Percentiles rank a stretch among this genome's conserved stretches.
Evolutionary conservation across 2,888 invertebrate genomes (phyloP).

Genomic region (Nomada flava): DNA sequence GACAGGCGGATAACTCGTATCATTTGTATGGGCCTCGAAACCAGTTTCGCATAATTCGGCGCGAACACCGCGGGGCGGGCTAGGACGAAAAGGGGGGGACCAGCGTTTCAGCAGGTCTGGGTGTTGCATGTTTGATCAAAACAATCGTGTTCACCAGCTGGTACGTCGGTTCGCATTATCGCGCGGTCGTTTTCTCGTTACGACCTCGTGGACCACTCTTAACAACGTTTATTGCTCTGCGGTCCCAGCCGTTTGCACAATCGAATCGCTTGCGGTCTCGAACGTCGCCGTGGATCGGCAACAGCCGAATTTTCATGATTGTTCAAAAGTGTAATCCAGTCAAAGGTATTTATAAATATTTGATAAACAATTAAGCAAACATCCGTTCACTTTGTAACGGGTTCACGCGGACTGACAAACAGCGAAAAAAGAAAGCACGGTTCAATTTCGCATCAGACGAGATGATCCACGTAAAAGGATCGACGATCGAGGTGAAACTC

Average conservation of each 20-base stretch:
- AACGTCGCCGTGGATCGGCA: background rate
- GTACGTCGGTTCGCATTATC: constrained; percentile 29
- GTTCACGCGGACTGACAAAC: background rate
- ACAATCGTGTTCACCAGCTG: constrained; percentile 17
- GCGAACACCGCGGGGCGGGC: constrained; percentile 23
- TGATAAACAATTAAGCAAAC: background rate
- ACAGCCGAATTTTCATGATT: constrained; percentile 11
- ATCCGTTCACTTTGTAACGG: constrained; percentile 5
- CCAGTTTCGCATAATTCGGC: constrained; percentile 69
- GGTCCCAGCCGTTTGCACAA: constrained; percentile 29
- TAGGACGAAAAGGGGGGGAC: constrained; percentile 15
- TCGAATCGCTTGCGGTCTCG: constrained; percentile 3
- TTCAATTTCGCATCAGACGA: constrained; percentile 6
- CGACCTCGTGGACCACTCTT: constrained; percentile 9
- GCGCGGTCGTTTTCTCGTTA: constrained; percentile 8
- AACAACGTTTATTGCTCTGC: constrained; percentile 18
- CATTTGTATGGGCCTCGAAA: constrained; percentile 59
- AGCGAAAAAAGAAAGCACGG: constrained; percentile 1
- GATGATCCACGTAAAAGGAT: constrained; percentile 22
- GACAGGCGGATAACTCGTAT: constrained; percentile 50
- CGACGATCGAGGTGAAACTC: constrained; percentile 33
- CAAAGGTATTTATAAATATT: background rate
- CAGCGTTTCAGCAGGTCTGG: background rate
- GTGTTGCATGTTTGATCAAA: constrained; percentile 8
- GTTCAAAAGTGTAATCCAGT: background rate